Base-by-base conservation (phyloP, 2,113 vertebrate species). In the Oxyruncus cristatus region DNA sequence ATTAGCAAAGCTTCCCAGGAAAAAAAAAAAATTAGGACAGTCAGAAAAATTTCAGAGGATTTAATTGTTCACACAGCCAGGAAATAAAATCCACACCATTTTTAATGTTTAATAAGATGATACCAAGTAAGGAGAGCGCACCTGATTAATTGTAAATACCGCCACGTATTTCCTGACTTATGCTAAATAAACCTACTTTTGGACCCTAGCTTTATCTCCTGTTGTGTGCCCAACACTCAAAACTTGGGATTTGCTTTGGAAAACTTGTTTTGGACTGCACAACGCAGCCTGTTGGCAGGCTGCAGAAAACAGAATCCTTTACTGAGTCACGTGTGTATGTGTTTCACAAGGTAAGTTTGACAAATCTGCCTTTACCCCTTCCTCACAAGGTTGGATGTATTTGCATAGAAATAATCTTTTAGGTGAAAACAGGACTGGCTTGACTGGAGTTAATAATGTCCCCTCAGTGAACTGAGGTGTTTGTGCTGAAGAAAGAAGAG, bases 21-120 rank as follows among this genome's bases (percentile, higher is more conserved):
- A 96, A 88, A 95, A 93, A 93, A 95, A 94, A 78, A 73, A 97
- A 93, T 70, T 88, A 81, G 78, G 93, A 68, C 83, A 41, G 82
- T 58, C 39, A 93, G 75, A 81, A 88, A 91, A 75, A 85, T 44
- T 89, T 92, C n/a, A 96, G 81, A 92, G 39, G 22, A 78, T 80
- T 85, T 92, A 88, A 88, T 78, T 96, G 88, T 75, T 90, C 90
- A 52, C 35, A 74, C 7, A 74, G 30, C 63, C 70, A 33, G 33
- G 13, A 92, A 92, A 82, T 73, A 85, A 96, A 95, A 85, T 50
- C 46, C 42, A 62, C n/a, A 66, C 4, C 1, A 1, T 71, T 96
- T 17, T n/a, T 24, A 47, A 86, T 8, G 4, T 74, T 83, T 61
- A 80, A 63, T 4, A 3, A 79, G 91, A 67, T 2, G 2, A 46